These are phyloP conservation scores for Geococcyx californianus DNA, from an alignment of 2,113 vertebrate genomes.

Conservation along the genomic window DNA sequence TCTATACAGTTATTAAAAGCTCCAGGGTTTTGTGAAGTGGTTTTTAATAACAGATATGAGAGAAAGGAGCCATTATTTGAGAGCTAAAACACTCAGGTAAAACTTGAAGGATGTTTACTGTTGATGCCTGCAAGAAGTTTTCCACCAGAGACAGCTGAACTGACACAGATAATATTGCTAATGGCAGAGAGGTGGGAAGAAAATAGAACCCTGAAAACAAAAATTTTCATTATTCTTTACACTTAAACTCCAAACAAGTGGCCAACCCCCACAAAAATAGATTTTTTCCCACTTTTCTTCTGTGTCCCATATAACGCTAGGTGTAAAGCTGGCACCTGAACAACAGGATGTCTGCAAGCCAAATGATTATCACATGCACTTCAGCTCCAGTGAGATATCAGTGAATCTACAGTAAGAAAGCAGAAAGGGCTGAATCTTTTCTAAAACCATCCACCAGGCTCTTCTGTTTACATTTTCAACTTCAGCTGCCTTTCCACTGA, in stretches of 20 bases:
- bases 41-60: slow-evolving; percentile 16
- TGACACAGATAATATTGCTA: background rate
- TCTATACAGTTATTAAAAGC: slow-evolving; percentile 32
- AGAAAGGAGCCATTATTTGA: slow-evolving; percentile 13
- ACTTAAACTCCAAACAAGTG: background rate
- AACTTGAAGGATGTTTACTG: background rate
- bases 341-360: background rate
- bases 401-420: background rate
- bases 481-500: background rate
- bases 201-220: background rate
- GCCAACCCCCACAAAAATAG: background rate
- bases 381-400: background rate
- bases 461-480: slow-evolving; percentile 16
- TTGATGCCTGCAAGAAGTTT: background rate
- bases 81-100: background rate
- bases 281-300: background rate
- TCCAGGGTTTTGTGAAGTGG: background rate
- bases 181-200: background rate
- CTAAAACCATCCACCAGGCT: background rate
- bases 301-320: background rate
- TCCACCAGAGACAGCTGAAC: background rate
- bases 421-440: background rate
- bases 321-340: background rate
- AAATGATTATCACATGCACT: background rate
- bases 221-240: background rate